A percentile compares a stretch with the other conserved stretches of the same genome.
phyloP scores from a whole-genome alignment of 2,888 invertebrate species.

The Drosophila mulleri region DNA sequence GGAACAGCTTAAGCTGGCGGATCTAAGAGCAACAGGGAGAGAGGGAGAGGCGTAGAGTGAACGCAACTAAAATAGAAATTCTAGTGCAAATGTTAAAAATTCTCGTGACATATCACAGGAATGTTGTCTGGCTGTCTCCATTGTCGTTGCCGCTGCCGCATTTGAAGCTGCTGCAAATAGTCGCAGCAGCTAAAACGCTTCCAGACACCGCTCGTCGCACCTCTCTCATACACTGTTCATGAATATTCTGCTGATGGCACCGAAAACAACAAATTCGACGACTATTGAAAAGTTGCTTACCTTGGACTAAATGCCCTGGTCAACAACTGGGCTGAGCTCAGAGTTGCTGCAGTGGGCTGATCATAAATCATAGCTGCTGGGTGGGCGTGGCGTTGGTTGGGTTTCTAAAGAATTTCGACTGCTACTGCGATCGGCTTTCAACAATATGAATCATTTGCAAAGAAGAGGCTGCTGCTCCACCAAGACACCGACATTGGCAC shows the following conservation, averaged over 20 bases:
- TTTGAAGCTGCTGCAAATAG: conserved; percentile 36
- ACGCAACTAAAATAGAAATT: conserved; percentile 65
- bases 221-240: background rate
- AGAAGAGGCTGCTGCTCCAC: conserved; percentile 36
- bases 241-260: conserved; percentile 52
- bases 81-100: conserved; percentile 70
- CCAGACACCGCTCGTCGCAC: conserved; percentile 38
- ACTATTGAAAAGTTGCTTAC: conserved; percentile 65
- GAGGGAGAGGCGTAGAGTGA: background rate
- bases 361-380: conserved; percentile 60
- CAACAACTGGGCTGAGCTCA: conserved; percentile 36
- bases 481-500: background rate
- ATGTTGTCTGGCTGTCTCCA: conserved; percentile 54
- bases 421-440: conserved; percentile 66
- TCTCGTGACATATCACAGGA: conserved; percentile 68
- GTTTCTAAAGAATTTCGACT: conserved; percentile 66
- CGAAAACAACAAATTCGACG: conserved; percentile 35
- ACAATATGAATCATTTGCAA: conserved; percentile 61
- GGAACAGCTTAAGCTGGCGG: conserved; percentile 1
- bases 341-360: conserved; percentile 37
- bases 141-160: conserved; percentile 23
- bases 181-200: conserved; percentile 37
- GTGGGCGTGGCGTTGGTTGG: conserved; percentile 59
- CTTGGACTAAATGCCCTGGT: conserved; percentile 75
- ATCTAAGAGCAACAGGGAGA: background rate